These are phyloP conservation scores for Acholoe squamosa DNA, from an alignment of 2,888 invertebrate genomes.

Conservation along the genomic window DNA sequence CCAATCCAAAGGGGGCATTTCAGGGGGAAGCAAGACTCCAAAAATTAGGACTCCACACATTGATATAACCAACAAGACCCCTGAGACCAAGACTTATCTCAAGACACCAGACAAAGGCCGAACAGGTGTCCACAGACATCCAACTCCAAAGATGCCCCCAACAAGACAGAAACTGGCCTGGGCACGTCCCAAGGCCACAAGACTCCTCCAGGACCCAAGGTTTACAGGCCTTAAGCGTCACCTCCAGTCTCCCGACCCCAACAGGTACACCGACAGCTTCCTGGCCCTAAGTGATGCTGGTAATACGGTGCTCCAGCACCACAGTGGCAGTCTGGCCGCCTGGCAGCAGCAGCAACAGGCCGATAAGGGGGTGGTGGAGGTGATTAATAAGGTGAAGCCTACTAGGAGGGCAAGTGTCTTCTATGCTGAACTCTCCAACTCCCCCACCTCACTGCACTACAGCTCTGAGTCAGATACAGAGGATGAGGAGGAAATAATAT, in stretches of 20 bases:
- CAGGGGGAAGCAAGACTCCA: no score
- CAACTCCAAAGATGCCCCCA: neutral
- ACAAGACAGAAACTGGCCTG: neutral
- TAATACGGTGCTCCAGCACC: neutral
- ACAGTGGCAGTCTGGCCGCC: neutral
- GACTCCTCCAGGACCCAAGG: neutral
- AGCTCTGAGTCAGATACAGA: neutral
- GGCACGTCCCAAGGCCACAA: neutral
- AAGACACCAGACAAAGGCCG: no score
- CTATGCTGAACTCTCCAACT: neutral
- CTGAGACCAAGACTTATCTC: no score
- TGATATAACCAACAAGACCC: no score
- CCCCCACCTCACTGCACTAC: neutral
- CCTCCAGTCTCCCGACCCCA: neutral
- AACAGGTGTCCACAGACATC: neutral
- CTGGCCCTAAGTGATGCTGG: neutral
- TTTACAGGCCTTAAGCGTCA: neutral
- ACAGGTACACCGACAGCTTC: neutral
- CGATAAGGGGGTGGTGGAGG: no score
- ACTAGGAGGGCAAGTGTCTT: neutral
- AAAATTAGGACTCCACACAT: no score
- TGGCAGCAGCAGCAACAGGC: neutral
- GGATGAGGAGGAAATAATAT: neutral
- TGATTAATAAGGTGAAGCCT: neutral
- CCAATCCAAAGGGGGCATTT: no score